Evolutionary conservation across 2,888 invertebrate genomes (phyloP), one percentile per base, ranked within the genome.

Genomic region (Apodemia mormo): DNA sequence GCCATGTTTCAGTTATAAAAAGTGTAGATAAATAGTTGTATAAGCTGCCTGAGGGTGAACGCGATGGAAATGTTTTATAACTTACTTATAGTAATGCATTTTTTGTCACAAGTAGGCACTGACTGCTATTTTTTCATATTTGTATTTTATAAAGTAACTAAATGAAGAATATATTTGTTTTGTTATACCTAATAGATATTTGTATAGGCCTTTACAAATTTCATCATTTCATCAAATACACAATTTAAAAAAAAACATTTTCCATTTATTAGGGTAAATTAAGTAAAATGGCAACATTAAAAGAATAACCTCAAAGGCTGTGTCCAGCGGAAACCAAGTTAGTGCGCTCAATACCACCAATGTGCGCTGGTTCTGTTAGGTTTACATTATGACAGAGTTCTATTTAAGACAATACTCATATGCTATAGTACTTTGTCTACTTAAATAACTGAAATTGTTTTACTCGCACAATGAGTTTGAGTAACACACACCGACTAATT

Each of bases 261-360:
- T 2, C 61, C 61, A 4, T 33, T 12, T 6, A 61, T 14, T 14
- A 61, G 7, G 14, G 61, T 33, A 61, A 61, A 7, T 33, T 10
- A 5, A 33, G 37, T 37, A 76, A 79, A 76, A 76, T 80, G 84
- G 90, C 86, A 91, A 90, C 86, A 88, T 86, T 72, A 68, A 77
- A 77, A 80, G 81, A 81, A 84, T 86, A 89, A 90, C 90, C 89
- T 90, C 88, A 89, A 89, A 91, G 89, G 86, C 89, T 89, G 82
- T 84, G 85, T 85, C 85, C 84, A 86, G 85, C 85, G 83, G 85
- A 85, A 87, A 85, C 84, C 82, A 83, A 84, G 82, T 82, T 80
- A 80, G 81, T 78, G 83, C 86, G 81, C 75, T 80, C 85, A 85
- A 82, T 82, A 79, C 76, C 79, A 78, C 85, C 81, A 83, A 85